Evolutionary conservation across 1,140 invertebrate genomes (phyloP), one percentile per base, ranked within the genome.

Genomic region (Cherax destructor): DNA sequence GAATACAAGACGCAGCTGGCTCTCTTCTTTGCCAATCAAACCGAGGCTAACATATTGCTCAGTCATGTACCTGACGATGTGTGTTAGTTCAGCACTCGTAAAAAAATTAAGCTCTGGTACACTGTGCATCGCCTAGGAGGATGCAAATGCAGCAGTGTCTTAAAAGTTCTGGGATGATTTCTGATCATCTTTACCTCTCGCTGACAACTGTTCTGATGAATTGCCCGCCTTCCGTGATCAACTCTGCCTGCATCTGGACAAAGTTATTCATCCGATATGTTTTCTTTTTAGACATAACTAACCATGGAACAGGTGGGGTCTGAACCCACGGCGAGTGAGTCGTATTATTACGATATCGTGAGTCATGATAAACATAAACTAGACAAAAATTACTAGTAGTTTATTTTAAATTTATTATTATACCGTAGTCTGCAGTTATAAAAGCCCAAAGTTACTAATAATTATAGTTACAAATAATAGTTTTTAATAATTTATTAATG

Each of bases 191-290:
- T 91, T 98, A 98, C 96, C 97, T 21, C 97, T 98, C 4, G 95
- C 95, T 9, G 94, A 96, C 69, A 10, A 95, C 98, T 9, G 97
- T 98, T 7, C 95, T 98, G 79, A 98, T 97, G 97, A 99, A 98
- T 95, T 99, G 95, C 95, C 99, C 99, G 61, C 99, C 99, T 24
- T 98, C 99, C 13, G 99, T 99, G 99, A 98, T 99, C 93, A 99
- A 99, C 94, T 99, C 98, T 95, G 99, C 99, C 80, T 99, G 99
- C 94, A 97, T 93, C 95, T 99, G 13, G 98, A 99, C 90, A 99
- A 99, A 95, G 97, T 16, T 99, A 97, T 94, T 95, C 96, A 93
- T 94, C 96, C 83, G 96, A 97, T 92, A 94, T 96, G 86, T 99
- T 95, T 97, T 97, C 7, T 99, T 98, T 95, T 99, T 96, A 41